Conservation (phyloP, 2,113 vertebrate genomes). For the Grantiella picta region DNA sequence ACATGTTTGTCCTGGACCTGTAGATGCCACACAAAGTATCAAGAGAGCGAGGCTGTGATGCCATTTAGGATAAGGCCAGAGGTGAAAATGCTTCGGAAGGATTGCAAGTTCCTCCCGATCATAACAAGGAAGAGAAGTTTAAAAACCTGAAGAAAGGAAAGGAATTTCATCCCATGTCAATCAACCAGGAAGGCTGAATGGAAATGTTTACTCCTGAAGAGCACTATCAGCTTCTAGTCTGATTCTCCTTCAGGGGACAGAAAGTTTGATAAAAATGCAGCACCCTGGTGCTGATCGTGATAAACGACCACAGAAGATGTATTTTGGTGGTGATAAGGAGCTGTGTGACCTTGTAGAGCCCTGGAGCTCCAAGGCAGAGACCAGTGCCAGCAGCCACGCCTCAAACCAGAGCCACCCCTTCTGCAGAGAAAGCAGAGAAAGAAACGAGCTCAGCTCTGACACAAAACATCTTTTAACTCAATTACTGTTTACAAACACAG, state of each 20-base stretch:
- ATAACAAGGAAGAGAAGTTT: neutral
- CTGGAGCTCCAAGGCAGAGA: neutral
- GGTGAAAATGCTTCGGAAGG: neutral
- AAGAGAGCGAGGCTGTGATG: neutral
- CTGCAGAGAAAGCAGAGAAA: neutral
- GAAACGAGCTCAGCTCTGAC: slow-evolving; percentile 18
- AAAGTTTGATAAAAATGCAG: slow-evolving; percentile 42
- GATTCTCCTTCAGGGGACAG: slow-evolving; percentile 41
- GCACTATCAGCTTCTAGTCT: slow-evolving; percentile 7
- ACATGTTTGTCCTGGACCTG: fast-evolving
- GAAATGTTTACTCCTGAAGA: slow-evolving; percentile 22
- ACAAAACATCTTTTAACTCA: slow-evolving; percentile 50
- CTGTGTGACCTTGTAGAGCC: neutral
- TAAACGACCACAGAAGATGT: neutral
- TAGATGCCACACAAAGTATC: neutral
- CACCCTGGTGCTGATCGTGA: neutral
- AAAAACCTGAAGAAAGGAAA: neutral
- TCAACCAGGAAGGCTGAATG: neutral
- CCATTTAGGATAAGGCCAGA: neutral
- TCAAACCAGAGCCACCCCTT: neutral
- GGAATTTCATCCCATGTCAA: neutral
- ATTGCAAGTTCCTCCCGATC: neutral
- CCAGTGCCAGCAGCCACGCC: neutral
- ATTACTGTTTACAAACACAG: slow-evolving; percentile 50
- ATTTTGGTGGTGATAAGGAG: slow-evolving; percentile 35